Evolutionary conservation across 1,140 invertebrate genomes (phyloP).

Genomic region (Lasioglossum baleicum): DNA sequence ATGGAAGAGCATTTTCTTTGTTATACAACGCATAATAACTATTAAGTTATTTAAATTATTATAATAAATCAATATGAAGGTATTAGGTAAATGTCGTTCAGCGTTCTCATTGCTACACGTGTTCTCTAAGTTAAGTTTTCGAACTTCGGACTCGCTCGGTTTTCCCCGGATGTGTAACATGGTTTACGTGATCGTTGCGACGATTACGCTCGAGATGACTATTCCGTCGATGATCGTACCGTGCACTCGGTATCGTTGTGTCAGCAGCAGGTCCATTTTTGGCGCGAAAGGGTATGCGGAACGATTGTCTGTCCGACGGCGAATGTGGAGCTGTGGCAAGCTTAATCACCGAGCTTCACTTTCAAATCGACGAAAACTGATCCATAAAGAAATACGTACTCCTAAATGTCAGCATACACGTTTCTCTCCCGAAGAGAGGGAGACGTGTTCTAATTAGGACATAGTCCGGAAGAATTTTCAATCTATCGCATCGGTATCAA

Average conservation of each 20-base stretch:
- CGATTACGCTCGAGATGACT: neutral
- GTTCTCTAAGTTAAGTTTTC: too few relatives aligned
- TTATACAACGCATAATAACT: slow-evolving; percentile 16
- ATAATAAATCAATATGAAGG: slow-evolving; percentile 27
- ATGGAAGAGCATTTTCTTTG: slow-evolving; percentile 9
- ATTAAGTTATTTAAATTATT: slow-evolving; percentile 45
- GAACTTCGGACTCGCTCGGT: neutral
- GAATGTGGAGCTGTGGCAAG: slow-evolving; percentile 15
- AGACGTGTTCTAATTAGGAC: too few relatives aligned
- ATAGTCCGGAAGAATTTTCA: neutral
- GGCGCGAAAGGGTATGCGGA: slow-evolving; percentile 35
- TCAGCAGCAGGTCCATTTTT: slow-evolving; percentile 43
- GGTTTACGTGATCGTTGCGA: neutral
- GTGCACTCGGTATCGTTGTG: neutral
- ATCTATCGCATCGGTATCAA: neutral
- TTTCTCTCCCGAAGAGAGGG: too few relatives aligned
- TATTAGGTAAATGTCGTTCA: slow-evolving; percentile 2
- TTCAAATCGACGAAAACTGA: neutral
- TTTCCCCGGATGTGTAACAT: neutral
- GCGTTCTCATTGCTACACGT: neutral
- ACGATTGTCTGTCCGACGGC: slow-evolving; percentile 8
- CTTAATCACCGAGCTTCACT: slow-evolving; percentile 40
- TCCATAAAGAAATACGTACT: neutral
- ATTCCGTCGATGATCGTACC: slow-evolving; percentile 5
- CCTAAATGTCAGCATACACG: too few relatives aligned